These are phyloP conservation scores for Sericinus montela DNA, from an alignment of 2,888 invertebrate genomes.

Conservation along the genomic window DNA sequence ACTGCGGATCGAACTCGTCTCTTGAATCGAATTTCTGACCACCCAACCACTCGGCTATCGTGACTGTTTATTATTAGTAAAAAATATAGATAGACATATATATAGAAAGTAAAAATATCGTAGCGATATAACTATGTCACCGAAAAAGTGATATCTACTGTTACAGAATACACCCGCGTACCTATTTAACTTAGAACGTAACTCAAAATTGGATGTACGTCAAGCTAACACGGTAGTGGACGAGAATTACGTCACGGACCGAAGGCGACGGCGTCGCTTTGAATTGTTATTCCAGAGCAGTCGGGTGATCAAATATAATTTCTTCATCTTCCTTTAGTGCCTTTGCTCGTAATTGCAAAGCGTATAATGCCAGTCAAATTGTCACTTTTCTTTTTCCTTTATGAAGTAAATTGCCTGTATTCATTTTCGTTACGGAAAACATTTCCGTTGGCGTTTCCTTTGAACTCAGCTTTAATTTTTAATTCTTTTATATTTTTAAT, in stretches of 20 bases:
- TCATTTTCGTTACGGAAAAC: not conserved
- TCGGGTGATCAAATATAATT: conserved; percentile 17
- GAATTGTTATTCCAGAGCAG: conserved; percentile 15
- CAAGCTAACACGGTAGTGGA: conserved; percentile 22
- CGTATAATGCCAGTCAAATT: conserved; percentile 18
- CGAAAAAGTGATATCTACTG: not conserved
- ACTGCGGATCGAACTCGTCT: too few species aligned
- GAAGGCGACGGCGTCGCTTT: conserved; percentile 2
- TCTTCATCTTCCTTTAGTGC: conserved; percentile 12
- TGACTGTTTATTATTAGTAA: too few species aligned
- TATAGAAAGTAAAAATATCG: too few species aligned
- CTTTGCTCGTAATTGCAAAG: conserved; percentile 10
- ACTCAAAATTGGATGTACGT: conserved; percentile 29
- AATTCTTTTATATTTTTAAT: not conserved
- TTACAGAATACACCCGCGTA: conserved; percentile 18
- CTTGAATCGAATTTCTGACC: too few species aligned
- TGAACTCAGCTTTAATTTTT: not conserved
- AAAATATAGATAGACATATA: too few species aligned
- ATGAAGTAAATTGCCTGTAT: conserved; percentile 8
- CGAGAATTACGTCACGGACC: conserved; percentile 16
- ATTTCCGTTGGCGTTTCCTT: not conserved
- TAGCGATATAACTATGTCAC: too few species aligned
- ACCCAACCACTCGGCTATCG: too few species aligned
- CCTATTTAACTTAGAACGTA: conserved; percentile 26
- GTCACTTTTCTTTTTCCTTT: conserved; percentile 12